Evolutionary conservation across 2,113 vertebrate genomes (phyloP), one percentile per base, ranked within the genome.

Genomic region (Colistium nudipinnis): DNA sequence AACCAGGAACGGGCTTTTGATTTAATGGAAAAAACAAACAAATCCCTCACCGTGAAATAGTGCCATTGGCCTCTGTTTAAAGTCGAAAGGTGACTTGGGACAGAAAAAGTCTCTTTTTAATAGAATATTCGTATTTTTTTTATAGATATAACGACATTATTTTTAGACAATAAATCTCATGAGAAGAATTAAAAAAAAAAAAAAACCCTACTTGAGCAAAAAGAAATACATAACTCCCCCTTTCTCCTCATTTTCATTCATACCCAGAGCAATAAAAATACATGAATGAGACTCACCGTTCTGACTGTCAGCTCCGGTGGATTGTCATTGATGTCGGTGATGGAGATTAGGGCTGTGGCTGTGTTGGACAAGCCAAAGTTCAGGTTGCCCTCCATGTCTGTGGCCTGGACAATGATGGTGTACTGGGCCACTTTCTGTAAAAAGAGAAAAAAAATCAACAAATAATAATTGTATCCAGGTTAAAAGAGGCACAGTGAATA

Each of bases 321-420:
- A 83, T 97, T 98, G 93, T 98, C 97, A 2, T 98, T 99, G 90
- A 98, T 96, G 68, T 99, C 98, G 0, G 95, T 95, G 74, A 99
- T 95, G 0, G 93, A 92, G 76, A 99, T 96, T 25, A 99, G 95
- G 0, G 98, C 97, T 0, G 98, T 99, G 24, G 98, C 97, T 0
- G 97, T 99, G 94, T 98, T 98, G 0, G 98, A 98, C 65, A 99
- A 94, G 38, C 98, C 98, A 0, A 97, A 98, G 92, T 98, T 98
- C 0, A 97, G 88, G 60, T 97, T 99, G 10, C 98, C 98, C 78
- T 99, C 98, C 97, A 99, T 99, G 83, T 98, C 97, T 0, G 97
- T 99, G 76, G 97, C 98, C 89, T 98, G 97, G 54, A 99, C 83
- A 7, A 97, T 97, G 83, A 99, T 93, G 1, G 94, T 95, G 67